These are phyloP conservation scores for Amphipyra berbera DNA, from an alignment of 2,888 invertebrate species.

Conservation along the genomic window DNA sequence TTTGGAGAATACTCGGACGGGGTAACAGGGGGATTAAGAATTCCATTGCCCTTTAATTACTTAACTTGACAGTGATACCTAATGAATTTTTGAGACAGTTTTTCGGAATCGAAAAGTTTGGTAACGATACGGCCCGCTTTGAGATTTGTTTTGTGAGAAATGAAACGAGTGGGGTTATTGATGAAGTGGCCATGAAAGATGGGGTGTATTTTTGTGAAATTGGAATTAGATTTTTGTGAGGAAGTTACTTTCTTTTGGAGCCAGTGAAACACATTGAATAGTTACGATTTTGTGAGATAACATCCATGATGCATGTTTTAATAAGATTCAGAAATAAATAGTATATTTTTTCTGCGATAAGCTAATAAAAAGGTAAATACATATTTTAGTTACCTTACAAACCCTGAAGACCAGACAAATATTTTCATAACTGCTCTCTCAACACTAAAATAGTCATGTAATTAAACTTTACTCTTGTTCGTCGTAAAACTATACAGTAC, in stretches of 20 bases:
- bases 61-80: conserved; percentile 69
- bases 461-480: conserved; percentile 12
- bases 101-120: conserved; percentile 54
- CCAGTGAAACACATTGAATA: no score
- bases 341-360: no score
- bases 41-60: conserved; percentile 76
- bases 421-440: background rate
- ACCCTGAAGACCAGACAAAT: background rate
- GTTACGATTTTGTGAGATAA: no score
- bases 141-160: conserved; percentile 38
- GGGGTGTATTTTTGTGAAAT: conserved; percentile 2
- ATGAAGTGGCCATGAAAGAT: conserved; percentile 10
- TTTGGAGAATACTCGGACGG: conserved; percentile 68
- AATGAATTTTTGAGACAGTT: conserved; percentile 59
- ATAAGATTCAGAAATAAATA: no score
- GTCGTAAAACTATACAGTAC: conserved; percentile 23
- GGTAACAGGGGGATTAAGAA: conserved; percentile 62
- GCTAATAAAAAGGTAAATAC: no score
- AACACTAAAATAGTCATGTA: conserved; percentile 9
- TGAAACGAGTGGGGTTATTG: conserved; percentile 30
- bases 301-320: no score
- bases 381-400: no score
- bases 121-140: conserved; percentile 24
- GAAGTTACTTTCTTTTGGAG: background rate
- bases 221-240: background rate